phyloP scores from a whole-genome alignment of 2,113 vertebrate species.

The Pipa parva region DNA sequence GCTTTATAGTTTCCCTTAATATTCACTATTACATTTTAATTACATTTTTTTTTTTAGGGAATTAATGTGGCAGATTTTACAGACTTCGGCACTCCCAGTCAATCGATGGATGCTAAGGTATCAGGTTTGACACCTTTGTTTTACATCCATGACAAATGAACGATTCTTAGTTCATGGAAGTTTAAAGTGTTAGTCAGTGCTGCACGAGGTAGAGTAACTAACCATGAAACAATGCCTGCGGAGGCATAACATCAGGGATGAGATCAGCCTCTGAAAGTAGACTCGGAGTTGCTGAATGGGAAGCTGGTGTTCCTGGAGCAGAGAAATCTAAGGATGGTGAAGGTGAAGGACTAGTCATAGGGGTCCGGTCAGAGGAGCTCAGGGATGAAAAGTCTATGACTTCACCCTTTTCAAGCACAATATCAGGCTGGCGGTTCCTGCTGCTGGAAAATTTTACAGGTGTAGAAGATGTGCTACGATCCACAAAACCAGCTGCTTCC shows the following conservation, averaged over 20 bases:
- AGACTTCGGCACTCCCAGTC: too few relatives aligned
- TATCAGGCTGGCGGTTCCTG: conserved; percentile 65
- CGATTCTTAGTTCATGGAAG: too few relatives aligned
- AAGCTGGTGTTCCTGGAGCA: conserved; percentile 89
- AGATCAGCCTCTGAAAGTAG: conserved; percentile 92
- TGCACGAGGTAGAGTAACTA: too few relatives aligned
- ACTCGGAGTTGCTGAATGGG: conserved; percentile 89
- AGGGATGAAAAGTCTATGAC: conserved; percentile 93
- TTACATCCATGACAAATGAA: too few relatives aligned
- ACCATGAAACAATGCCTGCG: conserved; percentile 94
- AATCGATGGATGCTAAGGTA: too few relatives aligned
- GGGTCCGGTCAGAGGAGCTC: conserved; percentile 90
- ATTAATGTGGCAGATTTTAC: too few relatives aligned
- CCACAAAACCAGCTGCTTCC: conserved; percentile 77
- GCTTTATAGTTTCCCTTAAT: too few relatives aligned
- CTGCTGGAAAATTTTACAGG: conserved; percentile 75
- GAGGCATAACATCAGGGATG: conserved; percentile 93
- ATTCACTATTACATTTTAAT: too few relatives aligned
- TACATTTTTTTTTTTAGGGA: too few relatives aligned
- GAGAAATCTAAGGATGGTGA: conserved; percentile 93
- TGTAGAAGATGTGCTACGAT: conserved; percentile 80
- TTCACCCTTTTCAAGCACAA: conserved; percentile 87
- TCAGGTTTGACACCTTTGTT: too few relatives aligned
- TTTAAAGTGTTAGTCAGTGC: too few relatives aligned
- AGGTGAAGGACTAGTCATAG: conserved; percentile 87